These are phyloP conservation scores for Hemitrygon akajei DNA, from an alignment of 2,797 vertebrate genomes.

Conservation along the genomic window DNA sequence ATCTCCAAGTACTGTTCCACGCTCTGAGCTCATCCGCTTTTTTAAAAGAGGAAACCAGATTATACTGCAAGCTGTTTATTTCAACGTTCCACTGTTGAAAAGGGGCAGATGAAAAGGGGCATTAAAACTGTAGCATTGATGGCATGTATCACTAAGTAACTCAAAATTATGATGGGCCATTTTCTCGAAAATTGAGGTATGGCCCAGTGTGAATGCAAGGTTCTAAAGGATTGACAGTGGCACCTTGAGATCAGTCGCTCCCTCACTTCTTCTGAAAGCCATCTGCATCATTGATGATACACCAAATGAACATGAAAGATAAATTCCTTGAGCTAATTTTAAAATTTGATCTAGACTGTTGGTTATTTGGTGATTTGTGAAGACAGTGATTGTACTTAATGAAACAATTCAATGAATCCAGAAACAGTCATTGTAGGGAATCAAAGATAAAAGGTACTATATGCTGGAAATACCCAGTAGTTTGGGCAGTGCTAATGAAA, in stretches of 20 bases:
- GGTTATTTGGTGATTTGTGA: neutral
- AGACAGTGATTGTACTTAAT: neutral
- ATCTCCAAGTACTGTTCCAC: too few relatives aligned
- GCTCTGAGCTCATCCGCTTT: too few relatives aligned
- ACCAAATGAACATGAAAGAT: neutral
- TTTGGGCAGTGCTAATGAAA: too few relatives aligned
- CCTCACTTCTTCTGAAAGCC: neutral
- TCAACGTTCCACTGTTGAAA: slow-evolving; percentile 5
- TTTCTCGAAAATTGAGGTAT: neutral
- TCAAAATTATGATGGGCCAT: neutral
- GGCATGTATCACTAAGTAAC: slow-evolving; percentile 27
- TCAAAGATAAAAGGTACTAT: too few relatives aligned
- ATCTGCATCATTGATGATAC: neutral
- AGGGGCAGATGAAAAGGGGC: neutral
- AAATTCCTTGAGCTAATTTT: neutral
- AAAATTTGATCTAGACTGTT: neutral
- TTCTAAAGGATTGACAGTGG: slow-evolving; percentile 19
- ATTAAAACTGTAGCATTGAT: neutral
- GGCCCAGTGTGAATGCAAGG: neutral
- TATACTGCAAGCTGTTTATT: neutral
- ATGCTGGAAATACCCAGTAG: too few relatives aligned
- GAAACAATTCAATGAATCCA: neutral
- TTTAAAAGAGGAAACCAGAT: neutral
- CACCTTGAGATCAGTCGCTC: neutral
- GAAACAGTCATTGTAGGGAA: too few relatives aligned